phyloP scores from a whole-genome alignment of 2,888 invertebrate species.

The Glyphotaelius pellucidus region DNA sequence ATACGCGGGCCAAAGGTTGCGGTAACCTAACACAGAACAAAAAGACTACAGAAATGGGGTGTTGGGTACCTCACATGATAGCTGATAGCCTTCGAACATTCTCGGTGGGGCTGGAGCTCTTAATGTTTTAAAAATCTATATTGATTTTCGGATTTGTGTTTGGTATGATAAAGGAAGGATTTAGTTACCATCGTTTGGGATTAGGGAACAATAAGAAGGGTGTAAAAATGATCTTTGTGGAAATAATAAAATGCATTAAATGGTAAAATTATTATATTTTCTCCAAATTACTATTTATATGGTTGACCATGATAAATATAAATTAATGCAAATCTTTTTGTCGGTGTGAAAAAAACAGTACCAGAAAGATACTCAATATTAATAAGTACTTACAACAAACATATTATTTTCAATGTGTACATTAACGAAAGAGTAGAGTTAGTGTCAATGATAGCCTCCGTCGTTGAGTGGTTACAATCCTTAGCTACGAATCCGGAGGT shows the following conservation, averaged over 20 bases:
- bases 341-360: too few relatives aligned
- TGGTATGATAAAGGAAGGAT: background rate
- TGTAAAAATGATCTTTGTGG: background rate
- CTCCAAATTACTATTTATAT: too few relatives aligned
- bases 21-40: background rate
- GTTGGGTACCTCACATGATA: constrained; percentile 27
- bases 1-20: background rate
- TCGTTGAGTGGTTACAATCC: too few relatives aligned
- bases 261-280: too few relatives aligned
- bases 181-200: background rate
- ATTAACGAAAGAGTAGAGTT: too few relatives aligned
- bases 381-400: too few relatives aligned
- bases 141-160: constrained; percentile 51
- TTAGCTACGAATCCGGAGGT: too few relatives aligned
- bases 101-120: background rate
- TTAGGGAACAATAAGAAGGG: background rate
- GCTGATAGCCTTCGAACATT: background rate
- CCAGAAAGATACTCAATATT: too few relatives aligned
- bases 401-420: too few relatives aligned
- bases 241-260: background rate
- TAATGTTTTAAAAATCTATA: constrained; percentile 50
- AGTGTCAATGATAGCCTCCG: too few relatives aligned
- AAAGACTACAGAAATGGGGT: background rate
- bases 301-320: too few relatives aligned
- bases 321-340: too few relatives aligned